These are phyloP conservation scores for Tragelaphus buxtoni DNA, from an alignment of 2,113 vertebrate genomes.

Conservation along the genomic window DNA sequence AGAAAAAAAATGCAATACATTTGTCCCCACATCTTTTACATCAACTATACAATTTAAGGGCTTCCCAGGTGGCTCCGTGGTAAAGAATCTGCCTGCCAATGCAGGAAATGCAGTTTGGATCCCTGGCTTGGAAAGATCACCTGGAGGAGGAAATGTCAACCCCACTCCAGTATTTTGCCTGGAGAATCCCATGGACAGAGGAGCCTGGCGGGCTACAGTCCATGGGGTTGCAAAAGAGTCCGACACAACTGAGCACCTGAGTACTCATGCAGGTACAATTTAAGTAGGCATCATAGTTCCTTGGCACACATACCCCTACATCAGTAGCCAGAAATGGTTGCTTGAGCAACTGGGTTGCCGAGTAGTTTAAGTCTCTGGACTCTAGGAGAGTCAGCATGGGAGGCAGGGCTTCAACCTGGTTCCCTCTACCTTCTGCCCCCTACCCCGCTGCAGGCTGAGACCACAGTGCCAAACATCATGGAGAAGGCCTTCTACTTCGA, in stretches of 20 bases:
- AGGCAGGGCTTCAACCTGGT: neutral
- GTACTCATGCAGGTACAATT: neutral
- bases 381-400: neutral
- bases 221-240: neutral
- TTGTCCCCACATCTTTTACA: neutral
- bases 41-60: neutral
- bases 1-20: neutral
- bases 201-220: neutral
- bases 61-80: neutral
- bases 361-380: neutral
- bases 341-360: neutral
- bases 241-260: neutral
- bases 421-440: neutral
- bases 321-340: neutral
- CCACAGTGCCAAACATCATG: constrained; percentile 83
- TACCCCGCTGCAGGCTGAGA: constrained; percentile 72
- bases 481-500: constrained; percentile 86
- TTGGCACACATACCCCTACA: neutral
- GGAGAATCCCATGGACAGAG: neutral
- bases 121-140: neutral
- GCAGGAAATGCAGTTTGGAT: neutral
- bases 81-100: neutral
- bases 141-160: neutral
- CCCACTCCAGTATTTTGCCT: neutral
- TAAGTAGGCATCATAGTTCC: neutral